Base-by-base conservation (phyloP, 2,888 invertebrate genomes). In the Eupithecia subumbrata region DNA sequence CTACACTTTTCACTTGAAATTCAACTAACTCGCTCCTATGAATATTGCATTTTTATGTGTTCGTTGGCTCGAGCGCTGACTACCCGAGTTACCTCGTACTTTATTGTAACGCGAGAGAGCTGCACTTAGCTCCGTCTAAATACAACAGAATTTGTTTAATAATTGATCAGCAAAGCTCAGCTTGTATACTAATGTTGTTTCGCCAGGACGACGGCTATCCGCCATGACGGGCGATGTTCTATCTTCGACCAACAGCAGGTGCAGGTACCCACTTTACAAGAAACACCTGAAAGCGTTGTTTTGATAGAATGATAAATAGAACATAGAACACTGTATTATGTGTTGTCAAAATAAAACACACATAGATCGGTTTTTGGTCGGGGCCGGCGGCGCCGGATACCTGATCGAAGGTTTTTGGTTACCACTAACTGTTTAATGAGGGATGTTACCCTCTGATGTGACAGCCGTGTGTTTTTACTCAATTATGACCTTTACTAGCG, bases 1-100 rank as follows among this genome's bases (percentile, higher is more conserved):
- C 71, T 73, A 79, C 76, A 76, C 75, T 78, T 79, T 80, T 74
- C 74, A 77, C 76, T 77, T 74, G 73, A 75, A 76, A 73, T 77
- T 77, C 70, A 75, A 77, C 71, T 73, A 73, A 76, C 75, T 73
- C 48, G 69, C 70, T 80, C 73, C 68, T 43, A 69, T 77, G 69
- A 79, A 79, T 78, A 78, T 75, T 75, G 56, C 60, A 71, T 64
- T 71, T 68, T 52, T 56, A 73, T 71, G 71, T 68, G 30, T 67
- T 34, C 48, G 45, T 68, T 68, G 22, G 40, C 40, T 30, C 22
- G 45, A 12, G 22, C 68, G 68, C 37, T n/a, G n/a, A 67, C 67
- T 67, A 22, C 40, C 5, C 67, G 25, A 30, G 64, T 64, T 64
- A 64, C 8, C 43, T 43, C 68, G 22, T 43, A 8, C 37, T 68